Evolutionary conservation across 2,888 invertebrate genomes (phyloP).

Genomic region (Spilosoma lubricipeda): DNA sequence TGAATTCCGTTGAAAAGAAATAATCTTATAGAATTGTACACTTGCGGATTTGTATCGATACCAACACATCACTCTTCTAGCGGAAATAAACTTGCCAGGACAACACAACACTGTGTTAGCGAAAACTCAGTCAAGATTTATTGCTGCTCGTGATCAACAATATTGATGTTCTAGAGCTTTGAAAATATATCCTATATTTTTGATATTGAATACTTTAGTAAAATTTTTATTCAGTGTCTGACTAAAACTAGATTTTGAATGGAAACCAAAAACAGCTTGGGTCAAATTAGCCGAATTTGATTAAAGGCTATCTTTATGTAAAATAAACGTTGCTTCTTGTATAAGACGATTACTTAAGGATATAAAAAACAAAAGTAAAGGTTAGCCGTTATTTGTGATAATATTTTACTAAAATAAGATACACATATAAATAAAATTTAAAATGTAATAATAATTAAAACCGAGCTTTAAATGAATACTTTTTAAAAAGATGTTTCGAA

Average conservation of each 20-base stretch:
- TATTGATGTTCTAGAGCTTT: conserved; percentile 56
- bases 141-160: conserved; percentile 49
- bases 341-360: too few relatives aligned
- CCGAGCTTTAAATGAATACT: neutral
- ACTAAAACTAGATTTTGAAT: neutral
- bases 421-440: neutral
- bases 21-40: conserved; percentile 33
- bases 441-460: neutral
- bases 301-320: too few relatives aligned
- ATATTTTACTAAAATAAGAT: neutral
- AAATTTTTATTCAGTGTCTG: conserved; percentile 2
- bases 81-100: conserved; percentile 63
- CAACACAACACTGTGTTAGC: conserved; percentile 60
- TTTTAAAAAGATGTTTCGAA: neutral
- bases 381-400: too few relatives aligned
- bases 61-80: conserved; percentile 54
- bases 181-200: conserved; percentile 47
- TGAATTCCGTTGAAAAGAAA: conserved; percentile 23
- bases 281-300: neutral
- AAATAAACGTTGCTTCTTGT: too few relatives aligned
- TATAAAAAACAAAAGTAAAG: neutral
- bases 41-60: conserved; percentile 56
- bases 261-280: neutral
- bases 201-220: conserved; percentile 30
- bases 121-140: conserved; percentile 62